Conservation (phyloP, 2,888 invertebrate genomes). For the Geophilus truncorum region DNA sequence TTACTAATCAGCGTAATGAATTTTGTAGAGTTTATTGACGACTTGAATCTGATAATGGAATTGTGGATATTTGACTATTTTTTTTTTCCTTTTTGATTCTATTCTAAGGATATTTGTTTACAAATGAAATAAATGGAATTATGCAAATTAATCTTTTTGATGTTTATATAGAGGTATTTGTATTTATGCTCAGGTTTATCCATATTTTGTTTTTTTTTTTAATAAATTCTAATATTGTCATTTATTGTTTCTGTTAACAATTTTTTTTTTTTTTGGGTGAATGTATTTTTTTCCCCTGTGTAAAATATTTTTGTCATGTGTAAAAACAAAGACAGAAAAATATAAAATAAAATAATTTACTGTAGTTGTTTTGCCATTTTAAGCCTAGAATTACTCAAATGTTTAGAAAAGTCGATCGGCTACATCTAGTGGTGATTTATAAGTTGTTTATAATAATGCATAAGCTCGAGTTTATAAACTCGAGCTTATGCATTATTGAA, state of each 20-base stretch:
- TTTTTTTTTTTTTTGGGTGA: no score
- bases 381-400: no score
- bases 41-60: not conserved
- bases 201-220: not conserved
- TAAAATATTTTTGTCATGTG: slow-evolving; percentile 1
- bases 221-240: not conserved
- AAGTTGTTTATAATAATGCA: no score
- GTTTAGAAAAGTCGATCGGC: no score
- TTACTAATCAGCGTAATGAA: not conserved
- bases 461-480: no score
- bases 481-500: no score
- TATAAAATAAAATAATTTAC: not conserved
- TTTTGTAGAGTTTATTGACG: not conserved
- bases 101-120: not conserved
- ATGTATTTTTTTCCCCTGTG: not conserved
- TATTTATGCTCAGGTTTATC: not conserved
- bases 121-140: not conserved
- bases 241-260: not conserved
- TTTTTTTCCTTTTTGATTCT: not conserved
- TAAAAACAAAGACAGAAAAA: not conserved
- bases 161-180: slow-evolving; percentile 1
- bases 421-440: no score
- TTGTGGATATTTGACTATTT: not conserved
- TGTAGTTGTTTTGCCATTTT: no score
- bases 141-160: not conserved